Base-by-base conservation (phyloP, 2,888 invertebrate genomes). In the Oasisia sp. region DNA sequence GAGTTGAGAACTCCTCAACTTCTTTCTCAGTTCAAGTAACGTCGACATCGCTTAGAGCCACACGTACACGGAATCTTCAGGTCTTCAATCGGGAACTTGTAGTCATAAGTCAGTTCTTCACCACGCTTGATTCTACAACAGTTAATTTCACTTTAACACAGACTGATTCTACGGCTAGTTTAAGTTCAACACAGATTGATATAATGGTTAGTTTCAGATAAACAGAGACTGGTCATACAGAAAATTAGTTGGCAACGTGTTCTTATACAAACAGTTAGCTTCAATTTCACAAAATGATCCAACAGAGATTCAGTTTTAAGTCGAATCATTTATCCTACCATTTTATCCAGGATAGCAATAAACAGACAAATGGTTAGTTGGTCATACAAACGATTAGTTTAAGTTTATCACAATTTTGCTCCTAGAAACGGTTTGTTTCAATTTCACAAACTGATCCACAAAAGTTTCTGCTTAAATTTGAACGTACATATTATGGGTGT, bases 81-180 rank as follows among this genome's bases (percentile, higher is more conserved):
- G 95, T 99, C 99, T 97, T 99, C 99, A 95, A 99, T 98, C 32
- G 99, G 99, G 96, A 99, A 99, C 97, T 99, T 99, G 97, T 99
- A 99, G 96, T 99, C 99, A 95, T 99, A 99, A 0, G 99, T 99
- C 91, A 99, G 97, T 96, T 99, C 99, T 97, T 99, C 99, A 45
- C 99, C 99, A 96, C 98, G 97, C 90, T 97, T 97, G 95, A 99
- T 99, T 95, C 98, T 96, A 94, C 7, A 89, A 32, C 89, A 50
- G 50, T 50, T 50, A 50, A 12, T 74, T 19, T 74, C 14, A 19
- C 19, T 74, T 74, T 27, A 14, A 27, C 74, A 50, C 1, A 50
- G 50, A 9, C 8, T 50, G 50, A 50, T 50, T 12, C 50, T 50
- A 50, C 50, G 12, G 12, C 50, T 50, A 50, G 50, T 50, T 50